A percentile compares a stretch with the other conserved stretches of the same genome.
These are phyloP conservation scores for Rotaria sp. DNA, from an alignment of 2,888 invertebrate genomes.

Conservation along the genomic window DNA sequence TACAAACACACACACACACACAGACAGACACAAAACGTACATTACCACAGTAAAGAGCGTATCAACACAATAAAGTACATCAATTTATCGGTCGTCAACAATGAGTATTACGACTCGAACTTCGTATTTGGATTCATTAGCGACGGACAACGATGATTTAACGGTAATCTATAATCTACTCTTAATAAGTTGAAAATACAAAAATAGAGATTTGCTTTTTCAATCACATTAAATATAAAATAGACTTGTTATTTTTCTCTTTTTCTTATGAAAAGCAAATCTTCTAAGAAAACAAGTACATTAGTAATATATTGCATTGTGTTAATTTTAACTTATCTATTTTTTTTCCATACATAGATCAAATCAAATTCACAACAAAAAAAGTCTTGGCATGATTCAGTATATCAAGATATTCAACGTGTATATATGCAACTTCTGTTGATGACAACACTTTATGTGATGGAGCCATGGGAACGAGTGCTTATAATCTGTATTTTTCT, in stretches of 20 bases:
- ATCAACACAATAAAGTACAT: background rate
- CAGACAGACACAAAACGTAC: too few relatives aligned
- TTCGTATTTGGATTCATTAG: background rate
- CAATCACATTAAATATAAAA: too few relatives aligned
- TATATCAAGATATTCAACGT: background rate
- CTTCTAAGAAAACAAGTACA: too few relatives aligned
- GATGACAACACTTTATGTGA: background rate
- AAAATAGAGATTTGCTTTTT: too few relatives aligned
- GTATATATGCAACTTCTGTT: background rate
- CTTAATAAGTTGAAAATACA: too few relatives aligned
- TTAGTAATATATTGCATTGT: too few relatives aligned
- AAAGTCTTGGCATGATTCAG: background rate
- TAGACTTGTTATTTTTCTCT: too few relatives aligned
- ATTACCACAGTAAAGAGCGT: background rate
- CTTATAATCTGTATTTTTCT: background rate
- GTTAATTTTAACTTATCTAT: background rate
- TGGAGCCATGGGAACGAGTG: background rate
- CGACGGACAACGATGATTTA: background rate
- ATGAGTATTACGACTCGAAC: background rate
- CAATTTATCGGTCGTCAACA: background rate
- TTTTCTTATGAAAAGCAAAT: too few relatives aligned
- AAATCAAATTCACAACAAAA: background rate
- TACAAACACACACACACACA: too few relatives aligned
- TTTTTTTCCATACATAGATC: background rate
- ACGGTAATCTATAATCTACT: background rate